phyloP scores from a whole-genome alignment of 2,797 vertebrate species.

The Lophius americanus region DNA sequence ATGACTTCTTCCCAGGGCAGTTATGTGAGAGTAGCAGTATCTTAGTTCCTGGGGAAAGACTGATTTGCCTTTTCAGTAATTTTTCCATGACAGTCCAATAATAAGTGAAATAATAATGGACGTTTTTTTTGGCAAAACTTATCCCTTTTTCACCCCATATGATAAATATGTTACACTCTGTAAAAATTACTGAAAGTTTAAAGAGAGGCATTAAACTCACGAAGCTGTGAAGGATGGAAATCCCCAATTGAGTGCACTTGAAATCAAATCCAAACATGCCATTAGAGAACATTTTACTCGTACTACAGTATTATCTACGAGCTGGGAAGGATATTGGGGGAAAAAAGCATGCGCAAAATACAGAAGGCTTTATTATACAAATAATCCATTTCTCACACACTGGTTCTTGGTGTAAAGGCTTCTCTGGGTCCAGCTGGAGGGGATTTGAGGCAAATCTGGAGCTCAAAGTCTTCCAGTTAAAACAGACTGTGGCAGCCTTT shows the following conservation, averaged over 20 bases:
- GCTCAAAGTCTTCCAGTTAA: slow-evolving; percentile 67
- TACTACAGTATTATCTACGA: slow-evolving; percentile 30
- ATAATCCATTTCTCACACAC: slow-evolving; percentile 67
- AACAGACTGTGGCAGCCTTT: slow-evolving; percentile 64
- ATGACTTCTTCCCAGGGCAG: not conserved
- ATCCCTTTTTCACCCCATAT: slow-evolving; percentile 26
- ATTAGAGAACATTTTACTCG: slow-evolving; percentile 15
- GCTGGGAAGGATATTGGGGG: slow-evolving; percentile 16
- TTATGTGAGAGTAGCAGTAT: not conserved
- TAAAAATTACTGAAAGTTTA: slow-evolving; percentile 26
- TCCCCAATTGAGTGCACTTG: slow-evolving; percentile 35
- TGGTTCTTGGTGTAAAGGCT: not conserved
- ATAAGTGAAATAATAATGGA: slow-evolving; percentile 18
- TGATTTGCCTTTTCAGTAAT: slow-evolving; percentile 18
- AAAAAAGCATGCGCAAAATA: slow-evolving; percentile 41
- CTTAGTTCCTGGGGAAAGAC: slow-evolving; percentile 11
- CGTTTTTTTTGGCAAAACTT: slow-evolving; percentile 34
- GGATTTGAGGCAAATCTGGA: slow-evolving; percentile 57
- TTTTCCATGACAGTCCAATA: slow-evolving; percentile 32
- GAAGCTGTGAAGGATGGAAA: slow-evolving; percentile 46
- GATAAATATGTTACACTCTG: slow-evolving; percentile 30
- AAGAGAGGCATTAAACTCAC: slow-evolving; percentile 18
- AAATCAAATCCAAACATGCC: slow-evolving; percentile 39
- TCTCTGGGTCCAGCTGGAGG: slow-evolving; percentile 65
- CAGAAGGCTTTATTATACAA: slow-evolving; percentile 55